Evolutionary conservation across 2,797 vertebrate genomes (phyloP).

Genomic region (Rhinophrynus dorsalis): DNA sequence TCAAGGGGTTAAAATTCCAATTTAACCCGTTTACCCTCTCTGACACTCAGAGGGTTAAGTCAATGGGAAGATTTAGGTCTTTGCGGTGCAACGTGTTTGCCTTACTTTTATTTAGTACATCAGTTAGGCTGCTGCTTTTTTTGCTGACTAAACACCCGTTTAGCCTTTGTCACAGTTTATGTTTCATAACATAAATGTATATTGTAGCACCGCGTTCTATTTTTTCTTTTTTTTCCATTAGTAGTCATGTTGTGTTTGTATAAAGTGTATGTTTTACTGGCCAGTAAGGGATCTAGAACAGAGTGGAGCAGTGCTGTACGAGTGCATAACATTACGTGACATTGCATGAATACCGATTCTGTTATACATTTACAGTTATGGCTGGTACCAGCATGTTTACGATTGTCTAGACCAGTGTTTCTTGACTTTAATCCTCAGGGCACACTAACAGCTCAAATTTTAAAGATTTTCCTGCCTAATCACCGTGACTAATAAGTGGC

Average conservation of each 20-base stretch:
- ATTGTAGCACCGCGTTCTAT: background rate
- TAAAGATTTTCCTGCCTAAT: too few species aligned
- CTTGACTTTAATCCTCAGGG: too few species aligned
- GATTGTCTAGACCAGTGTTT: background rate
- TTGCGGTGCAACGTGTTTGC: too few species aligned
- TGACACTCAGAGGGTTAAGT: too few species aligned
- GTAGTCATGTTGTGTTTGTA: background rate
- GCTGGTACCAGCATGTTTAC: background rate
- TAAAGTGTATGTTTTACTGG: background rate
- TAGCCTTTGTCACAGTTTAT: background rate
- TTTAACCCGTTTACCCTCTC: too few species aligned
- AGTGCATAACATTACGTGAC: background rate
- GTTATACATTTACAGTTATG: background rate
- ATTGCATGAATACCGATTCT: background rate
- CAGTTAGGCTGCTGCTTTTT: too few species aligned
- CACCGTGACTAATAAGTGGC: too few species aligned
- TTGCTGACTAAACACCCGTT: background rate
- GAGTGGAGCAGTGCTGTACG: background rate
- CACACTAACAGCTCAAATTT: too few species aligned
- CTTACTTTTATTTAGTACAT: too few species aligned
- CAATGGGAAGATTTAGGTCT: too few species aligned
- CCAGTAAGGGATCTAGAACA: background rate
- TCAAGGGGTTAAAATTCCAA: too few species aligned
- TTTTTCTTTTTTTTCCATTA: background rate
- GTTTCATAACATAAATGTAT: conserved; percentile 1